Evolutionary conservation across 2,797 vertebrate species (phyloP), one percentile per base, ranked within the genome.

Genomic region (Rhinoraja longicauda): DNA sequence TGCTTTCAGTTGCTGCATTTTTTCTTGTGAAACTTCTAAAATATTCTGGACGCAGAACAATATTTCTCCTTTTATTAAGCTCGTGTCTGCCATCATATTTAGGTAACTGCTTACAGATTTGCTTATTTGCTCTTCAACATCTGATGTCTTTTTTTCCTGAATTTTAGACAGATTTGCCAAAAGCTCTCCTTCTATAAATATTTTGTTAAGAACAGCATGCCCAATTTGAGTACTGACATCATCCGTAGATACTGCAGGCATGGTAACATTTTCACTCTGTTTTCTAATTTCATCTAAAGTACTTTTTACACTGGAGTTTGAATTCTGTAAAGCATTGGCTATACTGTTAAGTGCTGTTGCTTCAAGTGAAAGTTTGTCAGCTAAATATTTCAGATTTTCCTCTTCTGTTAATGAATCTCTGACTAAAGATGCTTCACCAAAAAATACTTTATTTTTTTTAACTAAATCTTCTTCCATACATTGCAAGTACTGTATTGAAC

Each of bases 171-270:
- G 90, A 93, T 94, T 95, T 94, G 94, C 95, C 95, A 96, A 97
- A 94, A 97, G 96, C 94, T 96, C 96, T 62, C 93, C 95, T 94
- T 97, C 96, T 9, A 96, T 94, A 79, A 96, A 93, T 36, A 94
- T 93, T 39, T 93, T 94, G 32, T 86, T 73, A 72, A 93, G 88
- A 93, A 95, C 94, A 39, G 94, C 93, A 75, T 94, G 94, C 93
- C 94, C 95, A 8, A 93, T 82, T 90, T 91, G 93, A 64, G 94
- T 90, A 21, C 93, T 76, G 88, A 95, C 94, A 73, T 95, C 94
- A 93, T 94, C 94, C 1, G 45, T 94, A 93, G 93, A 94, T 92
- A 91, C 86, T 84, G 93, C 15, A 67, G 73, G 72, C n/a, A 94
- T 93, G 36, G 29, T 36, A 79, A 93, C 78, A 45, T 79, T 93